Evolutionary conservation across 2,888 invertebrate genomes (phyloP).

Genomic region (Sepioteuthis lessoniana): DNA sequence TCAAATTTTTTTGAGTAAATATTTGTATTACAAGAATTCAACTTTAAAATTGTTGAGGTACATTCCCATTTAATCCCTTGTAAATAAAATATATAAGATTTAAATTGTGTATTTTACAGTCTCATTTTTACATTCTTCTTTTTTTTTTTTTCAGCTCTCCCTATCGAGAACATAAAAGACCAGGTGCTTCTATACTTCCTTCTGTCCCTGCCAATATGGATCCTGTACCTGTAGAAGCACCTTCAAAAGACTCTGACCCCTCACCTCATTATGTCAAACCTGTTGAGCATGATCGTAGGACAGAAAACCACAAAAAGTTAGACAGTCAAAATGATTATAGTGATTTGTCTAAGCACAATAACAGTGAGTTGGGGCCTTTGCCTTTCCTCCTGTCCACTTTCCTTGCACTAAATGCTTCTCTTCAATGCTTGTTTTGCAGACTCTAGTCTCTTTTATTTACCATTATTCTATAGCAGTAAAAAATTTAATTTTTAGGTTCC

Average conservation of each 20-base stretch:
- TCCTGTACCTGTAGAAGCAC: background rate
- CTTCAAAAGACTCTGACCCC: background rate
- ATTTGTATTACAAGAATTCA: too few relatives aligned
- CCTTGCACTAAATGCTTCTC: background rate
- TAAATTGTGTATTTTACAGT: background rate
- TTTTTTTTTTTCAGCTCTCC: conserved; percentile 8
- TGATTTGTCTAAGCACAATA: background rate
- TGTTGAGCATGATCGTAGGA: background rate
- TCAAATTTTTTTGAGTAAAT: too few relatives aligned
- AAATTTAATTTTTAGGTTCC: too few relatives aligned
- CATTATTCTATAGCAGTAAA: too few relatives aligned
- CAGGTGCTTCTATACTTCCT: background rate
- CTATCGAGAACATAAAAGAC: background rate
- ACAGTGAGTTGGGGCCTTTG: background rate
- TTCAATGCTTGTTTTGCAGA: too few relatives aligned
- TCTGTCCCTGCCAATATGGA: background rate
- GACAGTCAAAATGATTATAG: background rate
- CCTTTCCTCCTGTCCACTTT: background rate
- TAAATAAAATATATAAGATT: background rate
- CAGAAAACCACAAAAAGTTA: conserved; percentile 33
- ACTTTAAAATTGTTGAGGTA: background rate
- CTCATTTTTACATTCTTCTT: background rate
- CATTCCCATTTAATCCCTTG: background rate
- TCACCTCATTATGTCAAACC: background rate
- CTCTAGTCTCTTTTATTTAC: too few relatives aligned